Conservation (phyloP, 2,113 vertebrate species). For the Prunella fulvescens region DNA sequence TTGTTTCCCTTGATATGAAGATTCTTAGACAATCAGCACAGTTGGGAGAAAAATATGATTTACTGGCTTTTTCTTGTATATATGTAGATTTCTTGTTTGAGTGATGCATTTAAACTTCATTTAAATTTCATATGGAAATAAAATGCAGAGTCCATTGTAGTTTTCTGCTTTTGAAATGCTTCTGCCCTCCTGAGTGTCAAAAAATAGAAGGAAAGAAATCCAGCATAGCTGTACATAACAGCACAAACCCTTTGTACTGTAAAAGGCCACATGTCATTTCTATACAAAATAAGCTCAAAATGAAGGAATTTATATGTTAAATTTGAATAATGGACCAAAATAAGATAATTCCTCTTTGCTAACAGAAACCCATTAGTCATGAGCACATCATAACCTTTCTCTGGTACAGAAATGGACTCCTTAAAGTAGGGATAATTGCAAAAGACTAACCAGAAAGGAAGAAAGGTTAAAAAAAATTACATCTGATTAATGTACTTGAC, state of each 20-base stretch:
- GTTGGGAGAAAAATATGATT: not conserved
- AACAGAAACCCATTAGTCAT: slow-evolving; percentile 8
- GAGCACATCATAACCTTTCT: not conserved
- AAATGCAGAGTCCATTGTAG: not conserved
- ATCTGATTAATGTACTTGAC: slow-evolving; percentile 43
- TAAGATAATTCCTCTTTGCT: slow-evolving; percentile 26
- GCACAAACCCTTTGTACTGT: not conserved
- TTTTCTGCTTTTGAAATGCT: not conserved
- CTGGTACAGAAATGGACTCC: not conserved
- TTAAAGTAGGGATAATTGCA: slow-evolving; percentile 18
- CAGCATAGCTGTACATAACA: not conserved
- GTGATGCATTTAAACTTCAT: not conserved
- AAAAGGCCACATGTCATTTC: not conserved
- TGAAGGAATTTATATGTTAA: not conserved
- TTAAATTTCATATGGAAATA: not conserved
- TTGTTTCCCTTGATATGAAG: not conserved
- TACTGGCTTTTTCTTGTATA: not conserved
- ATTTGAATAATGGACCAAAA: slow-evolving; percentile 45
- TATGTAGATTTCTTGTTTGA: not conserved
- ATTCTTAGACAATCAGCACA: not conserved
- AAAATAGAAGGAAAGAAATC: not conserved
- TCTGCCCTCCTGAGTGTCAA: not conserved
- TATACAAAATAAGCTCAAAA: not conserved
- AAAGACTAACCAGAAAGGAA: slow-evolving; percentile 30
- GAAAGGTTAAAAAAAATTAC: not conserved